Conservation (phyloP, 2,888 invertebrate species). For the Itoplectis maculator region DNA sequence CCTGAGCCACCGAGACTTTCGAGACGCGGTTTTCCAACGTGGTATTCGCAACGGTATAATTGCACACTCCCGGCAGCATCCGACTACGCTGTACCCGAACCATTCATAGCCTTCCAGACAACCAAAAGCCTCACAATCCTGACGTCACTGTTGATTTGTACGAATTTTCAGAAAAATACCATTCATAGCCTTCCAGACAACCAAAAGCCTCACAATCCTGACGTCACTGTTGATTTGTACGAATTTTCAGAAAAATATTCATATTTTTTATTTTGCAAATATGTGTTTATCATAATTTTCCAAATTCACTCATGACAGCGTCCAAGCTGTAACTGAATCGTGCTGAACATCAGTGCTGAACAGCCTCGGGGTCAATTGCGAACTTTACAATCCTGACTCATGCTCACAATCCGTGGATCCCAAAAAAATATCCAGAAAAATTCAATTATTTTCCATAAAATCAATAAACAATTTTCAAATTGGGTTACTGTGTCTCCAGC, state of each 20-base stretch:
- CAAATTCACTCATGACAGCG: too few species aligned
- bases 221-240: not conserved
- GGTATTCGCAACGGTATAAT: conserved; percentile 60
- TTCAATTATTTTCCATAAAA: too few species aligned
- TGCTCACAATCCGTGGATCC: too few species aligned
- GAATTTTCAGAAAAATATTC: conserved; percentile 16
- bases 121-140: not conserved
- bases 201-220: not conserved
- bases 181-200: conserved; percentile 12
- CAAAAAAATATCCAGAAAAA: too few species aligned
- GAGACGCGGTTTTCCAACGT: conserved; percentile 46
- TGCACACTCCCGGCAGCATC: conserved; percentile 33
- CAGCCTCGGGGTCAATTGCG: too few species aligned
- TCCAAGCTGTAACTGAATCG: too few species aligned
- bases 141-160: conserved; percentile 1
- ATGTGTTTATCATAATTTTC: too few species aligned
- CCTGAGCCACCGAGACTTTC: conserved; percentile 55
- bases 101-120: conserved; percentile 12
- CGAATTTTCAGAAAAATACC: conserved; percentile 14
- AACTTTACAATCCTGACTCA: too few species aligned
- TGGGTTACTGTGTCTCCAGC: too few species aligned
- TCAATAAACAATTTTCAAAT: too few species aligned
- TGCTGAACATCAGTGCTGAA: too few species aligned
- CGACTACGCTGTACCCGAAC: not conserved
- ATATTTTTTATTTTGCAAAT: too few species aligned